Evolutionary conservation across 2,888 invertebrate species (phyloP).

Genomic region (Lypha dubia): DNA sequence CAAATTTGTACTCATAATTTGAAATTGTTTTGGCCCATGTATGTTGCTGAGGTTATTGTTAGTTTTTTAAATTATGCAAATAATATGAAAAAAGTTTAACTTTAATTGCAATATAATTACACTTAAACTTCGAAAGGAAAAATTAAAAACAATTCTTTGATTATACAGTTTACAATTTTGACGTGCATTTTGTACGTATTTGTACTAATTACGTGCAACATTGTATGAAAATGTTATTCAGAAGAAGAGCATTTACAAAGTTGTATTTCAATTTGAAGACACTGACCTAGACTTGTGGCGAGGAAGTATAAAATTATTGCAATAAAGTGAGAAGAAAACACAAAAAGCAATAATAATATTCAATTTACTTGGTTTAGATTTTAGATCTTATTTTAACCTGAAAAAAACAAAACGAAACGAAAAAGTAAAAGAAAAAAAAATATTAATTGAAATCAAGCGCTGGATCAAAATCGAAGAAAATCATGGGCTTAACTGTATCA

Average conservation of each 20-base stretch:
- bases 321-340: slow-evolving; percentile 33
- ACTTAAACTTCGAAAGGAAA: slow-evolving; percentile 72
- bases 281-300: slow-evolving; percentile 73
- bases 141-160: slow-evolving; percentile 50
- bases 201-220: slow-evolving; percentile 59
- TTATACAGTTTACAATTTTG: slow-evolving; percentile 54
- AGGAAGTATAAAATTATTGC: slow-evolving; percentile 67
- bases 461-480: slow-evolving; percentile 45
- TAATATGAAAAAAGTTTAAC: slow-evolving; percentile 71
- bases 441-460: slow-evolving; percentile 12
- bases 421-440: slow-evolving; percentile 4
- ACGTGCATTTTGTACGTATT: slow-evolving; percentile 24
- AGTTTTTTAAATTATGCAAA: slow-evolving; percentile 65
- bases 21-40: slow-evolving; percentile 13
- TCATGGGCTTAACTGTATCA: slow-evolving; percentile 62
- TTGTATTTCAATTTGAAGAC: slow-evolving; percentile 58
- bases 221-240: slow-evolving; percentile 23
- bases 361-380: slow-evolving; percentile 63
- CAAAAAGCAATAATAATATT: slow-evolving; percentile 49
- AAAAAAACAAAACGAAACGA: not conserved
- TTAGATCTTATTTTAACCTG: no score
- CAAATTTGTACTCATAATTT: slow-evolving; percentile 53
- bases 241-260: slow-evolving; percentile 31
- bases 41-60: slow-evolving; percentile 19
- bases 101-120: slow-evolving; percentile 81